Evolutionary conservation across 2,888 invertebrate genomes (phyloP).

Genomic region (Labia minor): DNA sequence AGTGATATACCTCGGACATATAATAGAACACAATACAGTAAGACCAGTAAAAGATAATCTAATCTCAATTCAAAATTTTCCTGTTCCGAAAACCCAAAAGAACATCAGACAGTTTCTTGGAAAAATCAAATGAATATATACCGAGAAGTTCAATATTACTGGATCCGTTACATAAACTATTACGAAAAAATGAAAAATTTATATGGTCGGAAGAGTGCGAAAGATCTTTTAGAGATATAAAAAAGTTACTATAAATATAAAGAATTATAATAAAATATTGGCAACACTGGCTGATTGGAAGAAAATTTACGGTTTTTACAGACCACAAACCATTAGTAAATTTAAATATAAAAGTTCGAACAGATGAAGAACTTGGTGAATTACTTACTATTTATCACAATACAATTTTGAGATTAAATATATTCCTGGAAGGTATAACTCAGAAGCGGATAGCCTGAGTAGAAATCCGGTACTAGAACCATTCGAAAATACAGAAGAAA

Average conservation of each 20-base stretch:
- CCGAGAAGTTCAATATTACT: not conserved
- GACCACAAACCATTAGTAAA: constrained; percentile 25
- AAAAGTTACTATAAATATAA: not conserved
- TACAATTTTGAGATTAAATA: constrained; percentile 27
- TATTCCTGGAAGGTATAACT: constrained; percentile 26
- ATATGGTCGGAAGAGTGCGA: not conserved
- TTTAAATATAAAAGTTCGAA: constrained; percentile 24
- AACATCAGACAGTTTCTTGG: constrained; percentile 24
- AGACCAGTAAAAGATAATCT: constrained; percentile 17
- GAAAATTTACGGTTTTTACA: not conserved
- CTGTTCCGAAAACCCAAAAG: constrained; percentile 23
- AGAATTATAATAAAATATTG: not conserved
- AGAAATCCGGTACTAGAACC: constrained; percentile 26
- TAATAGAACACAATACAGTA: constrained; percentile 22
- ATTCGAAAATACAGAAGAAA: constrained; percentile 24
- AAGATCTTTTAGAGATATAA: not conserved
- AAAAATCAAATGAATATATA: constrained; percentile 21
- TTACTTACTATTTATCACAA: constrained; percentile 27
- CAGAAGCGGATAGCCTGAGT: constrained; percentile 26
- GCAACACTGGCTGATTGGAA: not conserved
- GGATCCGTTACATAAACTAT: not conserved
- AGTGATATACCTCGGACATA: constrained; percentile 25
- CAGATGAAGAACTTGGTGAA: constrained; percentile 27
- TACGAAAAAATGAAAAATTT: not conserved
- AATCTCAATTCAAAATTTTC: constrained; percentile 25